Conservation (phyloP, 2,888 invertebrate species). For the Ephialtes manifestator region DNA sequence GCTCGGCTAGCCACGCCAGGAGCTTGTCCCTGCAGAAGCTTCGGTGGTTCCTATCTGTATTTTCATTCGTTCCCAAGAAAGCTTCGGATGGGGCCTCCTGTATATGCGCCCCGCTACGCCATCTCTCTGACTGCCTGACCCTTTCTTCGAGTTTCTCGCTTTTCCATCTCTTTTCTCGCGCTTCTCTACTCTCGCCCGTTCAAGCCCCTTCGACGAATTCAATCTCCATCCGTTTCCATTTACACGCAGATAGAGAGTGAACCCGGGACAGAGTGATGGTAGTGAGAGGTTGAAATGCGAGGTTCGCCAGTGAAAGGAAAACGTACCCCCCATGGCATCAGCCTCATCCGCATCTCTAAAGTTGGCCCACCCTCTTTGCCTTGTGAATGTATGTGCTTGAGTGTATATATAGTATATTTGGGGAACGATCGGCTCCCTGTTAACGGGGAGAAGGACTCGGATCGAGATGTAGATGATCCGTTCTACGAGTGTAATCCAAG, state of each 20-base stretch:
- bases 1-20: conserved; percentile 23
- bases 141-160: conserved; percentile 65
- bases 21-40: conserved; percentile 7
- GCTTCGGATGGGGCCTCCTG: conserved; percentile 12
- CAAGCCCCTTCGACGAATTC: conserved; percentile 69
- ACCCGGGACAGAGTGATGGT: background rate
- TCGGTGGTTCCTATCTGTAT: conserved; percentile 25
- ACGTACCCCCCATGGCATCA: conserved; percentile 49
- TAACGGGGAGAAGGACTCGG: conserved; percentile 49
- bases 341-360: conserved; percentile 49
- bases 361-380: conserved; percentile 12
- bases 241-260: conserved; percentile 66
- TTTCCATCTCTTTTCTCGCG: conserved; percentile 51
- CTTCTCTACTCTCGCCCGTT: conserved; percentile 49
- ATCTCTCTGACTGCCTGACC: conserved; percentile 55
- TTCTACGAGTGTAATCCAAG: conserved; percentile 67
- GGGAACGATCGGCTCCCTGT: conserved; percentile 4
- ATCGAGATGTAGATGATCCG: conserved; percentile 68
- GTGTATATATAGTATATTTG: conserved; percentile 18
- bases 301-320: conserved; percentile 53
- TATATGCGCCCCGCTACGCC: conserved; percentile 26
- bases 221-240: conserved; percentile 77
- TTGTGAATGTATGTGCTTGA: conserved; percentile 32
- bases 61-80: conserved; percentile 49
- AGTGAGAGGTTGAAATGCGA: conserved; percentile 29